Percentiles rank a stretch among this genome's conserved stretches.
These are phyloP conservation scores for Chrysopilus asiliformis DNA, from an alignment of 2,888 invertebrate genomes.

Conservation along the genomic window DNA sequence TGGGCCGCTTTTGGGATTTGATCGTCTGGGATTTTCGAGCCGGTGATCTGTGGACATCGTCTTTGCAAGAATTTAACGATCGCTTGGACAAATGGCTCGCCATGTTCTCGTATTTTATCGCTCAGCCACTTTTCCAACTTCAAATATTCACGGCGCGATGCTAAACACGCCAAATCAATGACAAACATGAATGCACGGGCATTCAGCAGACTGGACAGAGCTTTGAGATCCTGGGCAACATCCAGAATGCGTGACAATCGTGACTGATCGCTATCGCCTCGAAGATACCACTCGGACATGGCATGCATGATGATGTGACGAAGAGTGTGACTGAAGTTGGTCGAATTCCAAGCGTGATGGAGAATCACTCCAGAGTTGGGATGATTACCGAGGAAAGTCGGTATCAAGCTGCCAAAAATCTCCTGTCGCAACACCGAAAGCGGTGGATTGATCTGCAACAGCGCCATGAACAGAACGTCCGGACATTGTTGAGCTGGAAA, in stretches of 20 bases:
- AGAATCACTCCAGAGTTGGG: conserved; percentile 93
- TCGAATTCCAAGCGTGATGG: conserved; percentile 90
- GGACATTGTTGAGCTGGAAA: conserved; percentile 88
- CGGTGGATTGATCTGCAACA: conserved; percentile 77
- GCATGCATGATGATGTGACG: conserved; percentile 84
- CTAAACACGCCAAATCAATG: conserved; percentile 94
- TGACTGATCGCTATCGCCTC: conserved; percentile 86
- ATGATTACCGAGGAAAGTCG: conserved; percentile 88
- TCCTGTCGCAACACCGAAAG: conserved; percentile 71
- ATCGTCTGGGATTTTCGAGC: conserved; percentile 62
- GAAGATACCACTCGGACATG: conserved; percentile 95
- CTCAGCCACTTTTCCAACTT: conserved; percentile 98
- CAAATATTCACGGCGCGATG: conserved; percentile 90
- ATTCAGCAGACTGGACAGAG: conserved; percentile 80
- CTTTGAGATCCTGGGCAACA: conserved; percentile 89
- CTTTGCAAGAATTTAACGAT: conserved; percentile 80
- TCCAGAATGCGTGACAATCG: conserved; percentile 89
- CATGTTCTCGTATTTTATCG: conserved; percentile 93
- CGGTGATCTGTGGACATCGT: conserved; percentile 76
- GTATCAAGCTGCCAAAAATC: conserved; percentile 73
- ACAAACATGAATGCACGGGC: conserved; percentile 89
- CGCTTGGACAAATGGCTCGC: conserved; percentile 75
- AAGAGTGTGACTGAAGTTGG: conserved; percentile 49
- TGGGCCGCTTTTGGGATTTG: conserved; percentile 72
- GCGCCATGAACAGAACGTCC: conserved; percentile 78